phyloP scores from a whole-genome alignment of 2,113 vertebrate genomes.

The Silurus meridionalis region DNA sequence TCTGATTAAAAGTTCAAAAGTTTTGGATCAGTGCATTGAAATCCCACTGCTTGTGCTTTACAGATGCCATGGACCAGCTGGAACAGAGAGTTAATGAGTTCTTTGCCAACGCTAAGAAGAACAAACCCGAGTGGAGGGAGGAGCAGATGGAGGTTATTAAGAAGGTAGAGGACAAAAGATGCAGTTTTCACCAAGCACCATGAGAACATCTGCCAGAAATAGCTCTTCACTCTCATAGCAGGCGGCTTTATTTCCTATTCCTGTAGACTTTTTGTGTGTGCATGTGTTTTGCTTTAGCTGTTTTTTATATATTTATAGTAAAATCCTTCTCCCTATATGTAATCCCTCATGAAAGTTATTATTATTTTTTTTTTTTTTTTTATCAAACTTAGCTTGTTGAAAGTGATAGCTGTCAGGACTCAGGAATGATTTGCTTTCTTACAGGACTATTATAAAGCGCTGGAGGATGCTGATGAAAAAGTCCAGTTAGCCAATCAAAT shows the following conservation, averaged over 20 bases:
- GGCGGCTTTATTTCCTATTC: not conserved
- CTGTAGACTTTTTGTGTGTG: no score
- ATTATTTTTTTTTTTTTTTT: conserved; percentile 15
- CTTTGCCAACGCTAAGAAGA: conserved; percentile 98
- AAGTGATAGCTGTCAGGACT: no score
- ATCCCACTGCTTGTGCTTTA: conserved; percentile 59
- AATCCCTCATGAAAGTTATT: not conserved
- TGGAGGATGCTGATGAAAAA: conserved; percentile 98
- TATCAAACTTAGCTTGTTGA: not conserved
- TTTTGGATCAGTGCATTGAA: not conserved
- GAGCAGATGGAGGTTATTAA: conserved; percentile 99
- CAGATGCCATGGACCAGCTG: conserved; percentile 98
- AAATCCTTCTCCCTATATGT: not conserved
- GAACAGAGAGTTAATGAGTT: conserved; percentile 98
- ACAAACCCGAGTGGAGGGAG: conserved; percentile 98
- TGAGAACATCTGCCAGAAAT: conserved; percentile 23
- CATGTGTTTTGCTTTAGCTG: not conserved
- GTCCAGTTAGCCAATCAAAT: conserved; percentile 99
- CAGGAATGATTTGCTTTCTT: not conserved
- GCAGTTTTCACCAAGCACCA: not conserved
- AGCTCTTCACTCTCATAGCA: not conserved
- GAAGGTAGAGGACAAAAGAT: conserved; percentile 78
- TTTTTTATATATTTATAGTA: not conserved
- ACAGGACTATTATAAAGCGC: conserved; percentile 97
- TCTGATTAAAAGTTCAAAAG: no score